Conservation (phyloP, 2,888 invertebrate species). For the Mimumesa dahlbomi region DNA sequence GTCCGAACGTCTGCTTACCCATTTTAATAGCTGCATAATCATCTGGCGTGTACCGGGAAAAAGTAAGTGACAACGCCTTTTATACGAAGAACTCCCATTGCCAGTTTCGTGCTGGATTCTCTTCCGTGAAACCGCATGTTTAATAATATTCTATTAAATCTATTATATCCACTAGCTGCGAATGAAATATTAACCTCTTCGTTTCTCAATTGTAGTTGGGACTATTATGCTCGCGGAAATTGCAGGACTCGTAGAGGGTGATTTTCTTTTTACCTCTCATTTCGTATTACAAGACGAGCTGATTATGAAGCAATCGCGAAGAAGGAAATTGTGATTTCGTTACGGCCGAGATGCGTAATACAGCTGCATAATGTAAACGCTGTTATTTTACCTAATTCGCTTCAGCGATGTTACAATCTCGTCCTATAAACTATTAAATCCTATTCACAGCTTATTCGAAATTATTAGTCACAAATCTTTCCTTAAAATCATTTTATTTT, state of each 20-base stretch:
- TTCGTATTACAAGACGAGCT: neutral
- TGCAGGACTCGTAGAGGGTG: conserved; percentile 21
- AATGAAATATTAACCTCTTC: conserved; percentile 22
- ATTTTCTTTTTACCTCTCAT: conserved; percentile 24
- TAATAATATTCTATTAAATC: conserved; percentile 59
- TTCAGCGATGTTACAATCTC: neutral
- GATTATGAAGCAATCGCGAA: conserved; percentile 15
- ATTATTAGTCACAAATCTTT: no score
- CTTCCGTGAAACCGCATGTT: conserved; percentile 58
- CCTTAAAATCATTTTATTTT: no score
- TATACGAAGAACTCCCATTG: conserved; percentile 58
- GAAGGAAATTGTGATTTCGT: conserved; percentile 7
- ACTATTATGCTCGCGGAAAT: conserved; percentile 25
- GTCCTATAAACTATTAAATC: neutral
- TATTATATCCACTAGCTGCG: conserved; percentile 30
- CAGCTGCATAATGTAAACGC: conserved; percentile 8
- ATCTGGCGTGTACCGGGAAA: conserved; percentile 53
- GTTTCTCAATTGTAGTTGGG: conserved; percentile 16
- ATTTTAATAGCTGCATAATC: conserved; percentile 72
- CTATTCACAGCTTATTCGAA: no score
- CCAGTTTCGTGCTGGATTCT: conserved; percentile 13
- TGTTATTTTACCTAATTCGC: conserved; percentile 5
- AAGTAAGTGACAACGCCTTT: conserved; percentile 55
- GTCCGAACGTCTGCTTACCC: conserved; percentile 62
- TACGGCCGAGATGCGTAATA: conserved; percentile 19